Evolutionary conservation across 2,113 vertebrate genomes (phyloP), one percentile per base, ranked within the genome.

Genomic region (Gila orcuttii): DNA sequence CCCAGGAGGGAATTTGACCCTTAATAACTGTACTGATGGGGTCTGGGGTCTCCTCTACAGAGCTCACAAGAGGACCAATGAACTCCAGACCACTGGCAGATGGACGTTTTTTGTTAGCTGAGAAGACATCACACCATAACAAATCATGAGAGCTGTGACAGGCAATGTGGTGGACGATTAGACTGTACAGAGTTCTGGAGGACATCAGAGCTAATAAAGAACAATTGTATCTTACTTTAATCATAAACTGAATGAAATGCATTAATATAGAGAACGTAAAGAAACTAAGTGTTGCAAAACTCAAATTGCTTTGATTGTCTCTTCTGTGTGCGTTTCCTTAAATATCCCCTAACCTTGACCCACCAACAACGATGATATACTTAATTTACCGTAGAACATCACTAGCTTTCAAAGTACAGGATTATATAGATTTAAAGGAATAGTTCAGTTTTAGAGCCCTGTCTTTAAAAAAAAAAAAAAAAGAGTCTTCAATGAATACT

Each of bases 1-100:
- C 95, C 97, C 97, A 99, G 7, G 90, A 10, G 31, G 97, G 97
- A 87, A 98, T 91, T 0, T 89, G 88, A 59, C 97, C 97, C 55
- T 45, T 94, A 86, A 96, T 89, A 45, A 4, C 88, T 1, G 96
- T 95, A n/a, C 88, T 85, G 36, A 97, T 91, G 23, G 93, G 93
- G 12, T 95, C 85, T 0, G 93, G 94, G 0, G 93, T 97, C 91
- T 99, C 97, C 74, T 97, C 93, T 50, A 93, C 95, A 0, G 95
- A 93, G 82, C 75, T 81, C 59, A 97, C 75, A n/a, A 98, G 89
- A 1, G 95, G 90, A 0, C 91, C 93, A 25, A 98, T 73, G 80
- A 91, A 95, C 0, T 94, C 95, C 87, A 97, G 91, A 1, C 90
- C 93, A 33, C 23, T 86, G 90, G 81, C 93, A 87, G 85, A 86